phyloP scores from a whole-genome alignment of 2,797 vertebrate species.

The Coranthus polyacanthus region DNA sequence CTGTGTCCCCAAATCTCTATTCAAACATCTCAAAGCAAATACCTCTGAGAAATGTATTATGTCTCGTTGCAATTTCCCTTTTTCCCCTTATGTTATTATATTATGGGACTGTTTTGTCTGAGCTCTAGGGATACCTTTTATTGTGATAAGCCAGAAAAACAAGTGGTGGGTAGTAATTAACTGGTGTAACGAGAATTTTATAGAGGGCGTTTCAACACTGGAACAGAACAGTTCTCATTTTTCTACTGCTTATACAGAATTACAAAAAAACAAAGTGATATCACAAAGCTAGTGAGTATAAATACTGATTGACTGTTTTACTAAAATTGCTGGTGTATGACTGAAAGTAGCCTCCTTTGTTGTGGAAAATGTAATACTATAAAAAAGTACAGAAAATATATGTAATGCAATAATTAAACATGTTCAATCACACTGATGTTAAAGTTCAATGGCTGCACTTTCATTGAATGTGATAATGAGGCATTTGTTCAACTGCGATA shows the following conservation, averaged over 20 bases:
- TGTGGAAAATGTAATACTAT: background rate
- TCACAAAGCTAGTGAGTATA: no score
- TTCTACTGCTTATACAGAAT: background rate
- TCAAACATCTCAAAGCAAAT: slow-evolving; percentile 21
- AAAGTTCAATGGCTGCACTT: slow-evolving; percentile 15
- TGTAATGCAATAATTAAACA: background rate
- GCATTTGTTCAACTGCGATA: slow-evolving; percentile 8
- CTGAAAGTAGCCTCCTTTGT: no score
- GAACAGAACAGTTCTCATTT: slow-evolving; percentile 42
- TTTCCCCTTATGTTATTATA: slow-evolving; percentile 25
- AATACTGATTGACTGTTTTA: no score
- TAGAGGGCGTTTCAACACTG: slow-evolving; percentile 37
- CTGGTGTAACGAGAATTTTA: slow-evolving; percentile 59
- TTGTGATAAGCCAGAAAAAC: slow-evolving; percentile 52
- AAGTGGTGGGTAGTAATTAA: slow-evolving; percentile 64
- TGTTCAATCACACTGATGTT: slow-evolving; percentile 17
- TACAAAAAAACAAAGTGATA: slow-evolving; percentile 40
- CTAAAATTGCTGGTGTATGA: no score
- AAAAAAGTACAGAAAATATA: background rate
- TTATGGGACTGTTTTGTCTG: slow-evolving; percentile 34
- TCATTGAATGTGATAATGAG: background rate
- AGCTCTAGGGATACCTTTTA: slow-evolving; percentile 54
- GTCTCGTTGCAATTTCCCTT: slow-evolving; percentile 2
- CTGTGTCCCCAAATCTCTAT: slow-evolving; percentile 25
- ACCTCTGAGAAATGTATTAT: slow-evolving; percentile 34